These are phyloP conservation scores for Agonopterix alstromeriana DNA, from an alignment of 2,888 invertebrate species.

Conservation along the genomic window DNA sequence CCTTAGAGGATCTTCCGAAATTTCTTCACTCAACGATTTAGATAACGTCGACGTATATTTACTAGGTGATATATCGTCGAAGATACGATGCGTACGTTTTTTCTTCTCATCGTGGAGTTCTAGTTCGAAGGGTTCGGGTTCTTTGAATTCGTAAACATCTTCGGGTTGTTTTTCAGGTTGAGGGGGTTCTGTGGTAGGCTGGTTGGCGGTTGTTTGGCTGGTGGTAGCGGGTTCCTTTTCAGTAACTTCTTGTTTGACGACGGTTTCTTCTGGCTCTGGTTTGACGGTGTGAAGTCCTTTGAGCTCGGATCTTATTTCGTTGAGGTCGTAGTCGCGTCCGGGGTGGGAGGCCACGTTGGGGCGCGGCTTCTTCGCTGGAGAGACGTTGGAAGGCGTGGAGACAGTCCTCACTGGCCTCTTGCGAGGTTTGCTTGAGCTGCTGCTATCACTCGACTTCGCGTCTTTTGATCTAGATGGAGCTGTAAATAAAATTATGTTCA, in stretches of 20 bases:
- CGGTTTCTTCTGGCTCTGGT: slow-evolving; percentile 55
- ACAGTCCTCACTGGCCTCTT: slow-evolving; percentile 53
- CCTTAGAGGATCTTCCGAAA: slow-evolving; percentile 58
- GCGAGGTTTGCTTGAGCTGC: slow-evolving; percentile 57
- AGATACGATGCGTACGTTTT: slow-evolving; percentile 67
- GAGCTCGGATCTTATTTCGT: slow-evolving; percentile 89
- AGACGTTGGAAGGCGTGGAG: slow-evolving; percentile 45
- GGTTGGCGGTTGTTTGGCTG: slow-evolving; percentile 14
- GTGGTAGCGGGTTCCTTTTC: slow-evolving; percentile 33
- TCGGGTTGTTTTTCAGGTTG: slow-evolving; percentile 61
- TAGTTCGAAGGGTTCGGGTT: slow-evolving; percentile 91
- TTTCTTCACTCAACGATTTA: slow-evolving; percentile 75
- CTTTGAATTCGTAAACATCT: slow-evolving; percentile 92
- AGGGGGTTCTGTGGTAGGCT: slow-evolving; percentile 29
- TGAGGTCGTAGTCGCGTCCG: slow-evolving; percentile 86
- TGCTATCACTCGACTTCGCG: slow-evolving; percentile 56
- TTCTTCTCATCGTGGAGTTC: slow-evolving; percentile 81
- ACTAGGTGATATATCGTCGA: slow-evolving; percentile 69
- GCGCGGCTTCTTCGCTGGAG: slow-evolving; percentile 56
- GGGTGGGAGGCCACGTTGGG: slow-evolving; percentile 38
- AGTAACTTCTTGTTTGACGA: slow-evolving; percentile 39
- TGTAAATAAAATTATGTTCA: slow-evolving; percentile 2
- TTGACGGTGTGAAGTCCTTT: slow-evolving; percentile 82
- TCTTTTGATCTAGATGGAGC: slow-evolving; percentile 52
- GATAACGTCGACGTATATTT: slow-evolving; percentile 64